Evolutionary conservation across 1,140 invertebrate genomes (phyloP), one percentile per base, ranked within the genome.

Genomic region (Bursaphelenchus mucronatus): DNA sequence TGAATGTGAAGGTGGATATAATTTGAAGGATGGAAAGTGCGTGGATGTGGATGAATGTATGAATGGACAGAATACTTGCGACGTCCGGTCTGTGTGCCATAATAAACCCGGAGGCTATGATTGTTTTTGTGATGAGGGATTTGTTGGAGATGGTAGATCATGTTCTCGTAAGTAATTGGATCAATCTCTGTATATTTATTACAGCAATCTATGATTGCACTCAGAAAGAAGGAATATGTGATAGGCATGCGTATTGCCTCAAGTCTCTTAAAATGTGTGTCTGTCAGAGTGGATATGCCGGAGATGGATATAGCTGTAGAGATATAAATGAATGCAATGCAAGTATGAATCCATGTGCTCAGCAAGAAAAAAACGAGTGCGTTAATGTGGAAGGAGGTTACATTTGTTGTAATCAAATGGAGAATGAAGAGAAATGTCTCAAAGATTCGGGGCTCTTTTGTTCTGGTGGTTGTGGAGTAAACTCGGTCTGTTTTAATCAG

Each of bases 11-110:
- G 13, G 11, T 13, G 62, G 62, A 21, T 64, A 64, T 39, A 11
- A 64, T 15, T 3, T 30, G 21, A 19, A 30, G 15, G 61, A 39
- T 13, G 41, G 17, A 13, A 63, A 67, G 13, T 75, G 75, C 40
- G 56, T 54, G 10, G 91, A 94, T 85, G 86, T 92, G 58, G 87
- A 94, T 82, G 91, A 94, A 83, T 93, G 91, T 47, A 9, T 8
- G n/a, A 17, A 71, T 30, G 30, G 30, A 58, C 21, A 17, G 11
- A 44, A 51, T 45, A 45, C 17, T 13, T 74, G 75, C 45, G 71
- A 78, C 49, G 49, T 52, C 6, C 59, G 74, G 45, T 75, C 75
- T 3, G 64, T 58, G 8, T 80, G 79, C 64, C 55, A 57, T 40
- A 77, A 80, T 63, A 77, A 66, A 8, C 40, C 55, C 13, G 79